A percentile compares a stretch with the other conserved stretches of the same genome.
Evolutionary conservation across 2,797 vertebrate genomes (phyloP).

Genomic region (Pantherophis alleghaniensis): DNA sequence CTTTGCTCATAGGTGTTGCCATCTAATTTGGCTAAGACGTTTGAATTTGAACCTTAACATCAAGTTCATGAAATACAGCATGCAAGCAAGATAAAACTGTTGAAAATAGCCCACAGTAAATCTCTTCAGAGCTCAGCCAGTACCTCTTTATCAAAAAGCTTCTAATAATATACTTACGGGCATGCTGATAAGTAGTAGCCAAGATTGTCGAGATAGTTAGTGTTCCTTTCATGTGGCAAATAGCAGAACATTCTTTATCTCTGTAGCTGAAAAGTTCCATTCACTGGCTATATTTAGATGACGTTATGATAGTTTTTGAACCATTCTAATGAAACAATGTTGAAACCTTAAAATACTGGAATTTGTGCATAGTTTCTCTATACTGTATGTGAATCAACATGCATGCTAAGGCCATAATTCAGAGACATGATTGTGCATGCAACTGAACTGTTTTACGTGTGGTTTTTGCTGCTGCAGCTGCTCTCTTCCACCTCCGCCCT

Average conservation of each 20-base stretch:
- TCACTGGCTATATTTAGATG: slow-evolving; percentile 38
- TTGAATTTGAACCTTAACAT: slow-evolving; percentile 55
- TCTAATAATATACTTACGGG: slow-evolving; percentile 53
- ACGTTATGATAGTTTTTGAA: slow-evolving; percentile 29
- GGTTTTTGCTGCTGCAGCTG: not conserved
- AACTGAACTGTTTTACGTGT: not conserved
- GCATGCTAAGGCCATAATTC: not conserved
- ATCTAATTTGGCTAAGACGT: slow-evolving; percentile 53
- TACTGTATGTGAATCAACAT: not conserved
- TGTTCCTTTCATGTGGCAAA: slow-evolving; percentile 41
- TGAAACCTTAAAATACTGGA: not conserved
- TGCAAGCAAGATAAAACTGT: slow-evolving; percentile 32
- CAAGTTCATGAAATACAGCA: slow-evolving; percentile 44
- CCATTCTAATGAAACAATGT: not conserved
- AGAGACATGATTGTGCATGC: not conserved
- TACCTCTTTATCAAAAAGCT: slow-evolving; percentile 47
- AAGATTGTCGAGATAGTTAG: slow-evolving; percentile 37
- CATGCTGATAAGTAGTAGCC: slow-evolving; percentile 40
- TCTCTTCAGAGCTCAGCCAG: slow-evolving; percentile 38
- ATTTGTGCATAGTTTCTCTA: not conserved
- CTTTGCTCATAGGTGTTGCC: slow-evolving; percentile 50
- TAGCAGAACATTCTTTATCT: not conserved
- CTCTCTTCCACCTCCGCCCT: not conserved
- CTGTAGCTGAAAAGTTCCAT: slow-evolving; percentile 33
- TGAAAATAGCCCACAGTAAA: slow-evolving; percentile 42